phyloP scores from a whole-genome alignment of 1,140 invertebrate species.

The Tetragonula clypearis region DNA sequence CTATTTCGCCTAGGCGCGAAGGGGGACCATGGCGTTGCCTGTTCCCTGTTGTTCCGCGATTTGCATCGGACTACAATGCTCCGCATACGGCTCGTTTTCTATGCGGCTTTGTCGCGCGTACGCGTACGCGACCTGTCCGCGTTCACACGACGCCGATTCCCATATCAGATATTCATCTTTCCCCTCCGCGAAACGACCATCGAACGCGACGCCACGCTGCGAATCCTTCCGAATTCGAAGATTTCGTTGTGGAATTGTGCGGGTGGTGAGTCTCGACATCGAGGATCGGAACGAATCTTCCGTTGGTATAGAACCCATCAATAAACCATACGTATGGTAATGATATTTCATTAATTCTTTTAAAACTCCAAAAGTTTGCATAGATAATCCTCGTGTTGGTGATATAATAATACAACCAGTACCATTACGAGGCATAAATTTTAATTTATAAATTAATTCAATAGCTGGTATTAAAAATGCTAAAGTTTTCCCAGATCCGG shows the following conservation, averaged over 20 bases:
- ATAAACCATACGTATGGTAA: constrained; percentile 90
- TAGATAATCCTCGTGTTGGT: constrained; percentile 97
- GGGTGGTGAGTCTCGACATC: background rate
- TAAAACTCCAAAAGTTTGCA: constrained; percentile 99
- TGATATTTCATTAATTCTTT: constrained; percentile 96
- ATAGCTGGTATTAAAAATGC: constrained; percentile 98
- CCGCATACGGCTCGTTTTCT: constrained; percentile 36
- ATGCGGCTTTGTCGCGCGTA: constrained; percentile 46
- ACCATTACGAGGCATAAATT: constrained; percentile 97
- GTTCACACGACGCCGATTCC: constrained; percentile 70
- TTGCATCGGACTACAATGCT: constrained; percentile 54
- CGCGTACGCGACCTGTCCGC: constrained; percentile 54
- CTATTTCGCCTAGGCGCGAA: constrained; percentile 19
- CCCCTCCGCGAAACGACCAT: constrained; percentile 42
- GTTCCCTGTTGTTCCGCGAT: constrained; percentile 45
- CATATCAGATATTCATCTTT: constrained; percentile 74
- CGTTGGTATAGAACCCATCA: constrained; percentile 89
- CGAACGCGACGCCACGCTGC: constrained; percentile 46
- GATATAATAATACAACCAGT: constrained; percentile 98
- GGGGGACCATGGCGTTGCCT: background rate
- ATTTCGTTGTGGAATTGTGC: background rate
- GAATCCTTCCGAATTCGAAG: constrained; percentile 55
- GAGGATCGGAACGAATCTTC: too few species aligned
- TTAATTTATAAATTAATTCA: constrained; percentile 96
- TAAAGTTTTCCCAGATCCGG: constrained; percentile 98